Base-by-base conservation (phyloP, 2,797 vertebrate species). In the Gouania willdenowi region DNA sequence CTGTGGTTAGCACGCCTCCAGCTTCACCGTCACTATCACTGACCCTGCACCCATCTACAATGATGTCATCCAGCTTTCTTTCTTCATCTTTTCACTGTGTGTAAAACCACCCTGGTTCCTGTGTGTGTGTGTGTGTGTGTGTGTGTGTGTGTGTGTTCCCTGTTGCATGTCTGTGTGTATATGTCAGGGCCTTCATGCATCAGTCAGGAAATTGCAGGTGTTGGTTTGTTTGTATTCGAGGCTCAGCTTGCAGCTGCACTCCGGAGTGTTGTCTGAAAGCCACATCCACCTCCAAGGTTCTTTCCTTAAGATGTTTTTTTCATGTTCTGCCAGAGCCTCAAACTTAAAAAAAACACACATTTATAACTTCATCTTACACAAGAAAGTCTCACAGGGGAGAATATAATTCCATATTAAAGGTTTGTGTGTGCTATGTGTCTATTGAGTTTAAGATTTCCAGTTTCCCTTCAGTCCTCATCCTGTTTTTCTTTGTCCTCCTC, bases 121-220 rank as follows among this genome's bases (percentile, higher is more conserved):
- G 35, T 61, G 37, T 57, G 40, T 63, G 46, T 66, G 15, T 42
- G 38, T 63, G 37, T 57, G 40, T 63, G 46, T 38, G 40, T 63
- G 46, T 38, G 35, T 52, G 6, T 38, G 14, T 62, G 32, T 10
- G n/a, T 5, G 10, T 20, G 19, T 5, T 6, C 7, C 10, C 34
- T 27, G 36, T 17, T 50, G 27, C 29, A 41, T 56, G 41, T 48
- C 44, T 38, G 17, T 41, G 40, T 55, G 42, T 49, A 42, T 41
- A 41, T 47, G 45, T 39, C 79, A 73, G 71, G 66, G 73, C 47
- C 76, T 72, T 87, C 79, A 81, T 30, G 56, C 62, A 73, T 83
- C 82, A 81, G 62, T 36, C 71, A 73, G 80, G 81, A 84, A 85
- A 86, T 84, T 84, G 79, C 81, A 86, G 80, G 81, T 87, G 80